Evolutionary conservation across 2,888 invertebrate genomes (phyloP), one percentile per base, ranked within the genome.

Genomic region (Volucella bombylans): DNA sequence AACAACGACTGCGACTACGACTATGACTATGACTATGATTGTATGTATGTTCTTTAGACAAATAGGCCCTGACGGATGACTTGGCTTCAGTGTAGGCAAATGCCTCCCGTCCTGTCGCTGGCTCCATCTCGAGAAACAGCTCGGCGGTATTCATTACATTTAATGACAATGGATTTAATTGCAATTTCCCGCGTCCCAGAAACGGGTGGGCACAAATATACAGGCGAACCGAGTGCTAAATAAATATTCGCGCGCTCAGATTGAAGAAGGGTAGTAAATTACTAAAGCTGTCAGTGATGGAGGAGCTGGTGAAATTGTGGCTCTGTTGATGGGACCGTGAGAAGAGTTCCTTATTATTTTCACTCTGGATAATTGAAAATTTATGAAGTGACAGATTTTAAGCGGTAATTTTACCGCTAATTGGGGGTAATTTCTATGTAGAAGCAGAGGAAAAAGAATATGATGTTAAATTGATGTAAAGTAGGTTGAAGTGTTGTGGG

Each of bases 101-200:
- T 15, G 52, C 38, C 41, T 50, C 72, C 8, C 23, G 12, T 47
- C 39, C 31, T 52, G 8, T 54, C 43, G 14, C n/a, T 69, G 72
- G 15, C 59, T 55, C 65, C 68, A 76, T 81, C 31, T 23, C 39
- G 73, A 79, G 72, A 85, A 80, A 50, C 67, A 76, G 62, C 76
- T 65, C 49, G 12, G 15, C 71, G 61, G 50, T 52, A 69, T 85
- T 85, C 81, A 72, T 81, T 85, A 76, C 65, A 64, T 55, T 74
- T 76, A 85, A 85, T 81, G 85, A 81, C 85, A 85, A 85, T 72
- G 71, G 85, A 85, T 85, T 85, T 85, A 85, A 85, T 85, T 85
- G 85, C 81, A 81, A 77, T 81, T 81, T 85, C 85, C 83, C 76
- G 50, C 71, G 74, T 74, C 80, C 74, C 62, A 77, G 81, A 68